These are phyloP conservation scores for Chelonus insularis DNA, from an alignment of 1,140 invertebrate species.

Conservation along the genomic window DNA sequence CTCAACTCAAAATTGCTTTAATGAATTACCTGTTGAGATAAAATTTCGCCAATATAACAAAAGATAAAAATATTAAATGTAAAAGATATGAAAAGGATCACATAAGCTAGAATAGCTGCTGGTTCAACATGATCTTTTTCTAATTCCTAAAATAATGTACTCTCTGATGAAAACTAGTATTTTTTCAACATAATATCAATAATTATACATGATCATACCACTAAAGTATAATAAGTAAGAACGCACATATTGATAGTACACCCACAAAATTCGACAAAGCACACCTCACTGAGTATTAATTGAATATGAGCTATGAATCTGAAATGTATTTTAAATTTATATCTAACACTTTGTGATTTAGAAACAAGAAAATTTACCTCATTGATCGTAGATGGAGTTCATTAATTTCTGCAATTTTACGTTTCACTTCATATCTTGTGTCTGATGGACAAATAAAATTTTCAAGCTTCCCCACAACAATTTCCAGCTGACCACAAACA, in stretches of 20 bases:
- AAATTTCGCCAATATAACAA: constrained; percentile 25
- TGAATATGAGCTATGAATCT: constrained; percentile 43
- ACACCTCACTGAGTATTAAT: constrained; percentile 42
- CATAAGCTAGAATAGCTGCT: not conserved
- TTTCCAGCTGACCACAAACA: constrained; percentile 35
- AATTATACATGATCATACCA: constrained; percentile 30
- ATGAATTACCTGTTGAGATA: constrained; percentile 20
- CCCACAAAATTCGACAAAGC: constrained; percentile 45
- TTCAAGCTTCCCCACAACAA: constrained; percentile 26
- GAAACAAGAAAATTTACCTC: too few species aligned
- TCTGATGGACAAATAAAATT: constrained; percentile 28
- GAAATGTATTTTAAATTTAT: too few species aligned
- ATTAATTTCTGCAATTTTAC: constrained; percentile 39
- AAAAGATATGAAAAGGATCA: constrained; percentile 21
- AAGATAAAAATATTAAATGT: constrained; percentile 29
- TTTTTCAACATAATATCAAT: too few species aligned
- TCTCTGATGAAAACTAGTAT: too few species aligned
- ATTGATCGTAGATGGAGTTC: constrained; percentile 39
- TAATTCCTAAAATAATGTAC: too few species aligned
- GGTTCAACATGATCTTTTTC: constrained; percentile 34
- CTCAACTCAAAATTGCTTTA: too few species aligned
- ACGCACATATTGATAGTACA: constrained; percentile 50
- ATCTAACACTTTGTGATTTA: too few species aligned
- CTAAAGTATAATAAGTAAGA: constrained; percentile 45
- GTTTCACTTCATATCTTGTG: constrained; percentile 23